Conservation (phyloP, 2,888 invertebrate genomes). For the Chirona hameri region DNA sequence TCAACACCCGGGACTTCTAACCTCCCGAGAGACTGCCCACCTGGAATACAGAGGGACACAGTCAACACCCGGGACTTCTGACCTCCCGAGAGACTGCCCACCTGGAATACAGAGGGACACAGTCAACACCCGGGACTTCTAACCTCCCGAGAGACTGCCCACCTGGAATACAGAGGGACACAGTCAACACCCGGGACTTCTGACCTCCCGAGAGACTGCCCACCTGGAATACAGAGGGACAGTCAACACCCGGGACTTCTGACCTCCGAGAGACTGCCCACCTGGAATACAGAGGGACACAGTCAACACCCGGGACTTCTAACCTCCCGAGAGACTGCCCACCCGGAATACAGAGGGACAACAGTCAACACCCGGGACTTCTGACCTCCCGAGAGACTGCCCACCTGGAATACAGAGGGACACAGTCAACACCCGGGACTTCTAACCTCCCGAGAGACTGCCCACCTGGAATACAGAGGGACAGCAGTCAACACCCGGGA, state of each 20-base stretch:
- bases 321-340: constrained; percentile 92
- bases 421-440: constrained; percentile 92
- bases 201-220: constrained; percentile 67
- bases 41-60: constrained; percentile 87
- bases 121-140: constrained; percentile 95
- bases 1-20: constrained; percentile 95
- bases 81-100: constrained; percentile 72
- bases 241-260: constrained; percentile 47
- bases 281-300: constrained; percentile 95
- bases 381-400: constrained; percentile 65
- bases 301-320: constrained; percentile 95
- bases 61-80: background rate
- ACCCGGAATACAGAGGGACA: constrained; percentile 90
- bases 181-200: constrained; percentile 46
- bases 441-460: constrained; percentile 96
- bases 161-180: constrained; percentile 90
- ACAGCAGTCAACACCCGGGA: constrained; percentile 55
- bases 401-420: constrained; percentile 88
- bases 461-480: constrained; percentile 86
- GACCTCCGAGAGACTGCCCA: no score
- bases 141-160: constrained; percentile 92
- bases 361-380: constrained; percentile 46
- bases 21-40: constrained; percentile 94
- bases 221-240: constrained; percentile 62
- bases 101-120: constrained; percentile 87